These are phyloP conservation scores for Brachionus rotundiformis DNA, from an alignment of 1,140 invertebrate genomes.

Conservation along the genomic window DNA sequence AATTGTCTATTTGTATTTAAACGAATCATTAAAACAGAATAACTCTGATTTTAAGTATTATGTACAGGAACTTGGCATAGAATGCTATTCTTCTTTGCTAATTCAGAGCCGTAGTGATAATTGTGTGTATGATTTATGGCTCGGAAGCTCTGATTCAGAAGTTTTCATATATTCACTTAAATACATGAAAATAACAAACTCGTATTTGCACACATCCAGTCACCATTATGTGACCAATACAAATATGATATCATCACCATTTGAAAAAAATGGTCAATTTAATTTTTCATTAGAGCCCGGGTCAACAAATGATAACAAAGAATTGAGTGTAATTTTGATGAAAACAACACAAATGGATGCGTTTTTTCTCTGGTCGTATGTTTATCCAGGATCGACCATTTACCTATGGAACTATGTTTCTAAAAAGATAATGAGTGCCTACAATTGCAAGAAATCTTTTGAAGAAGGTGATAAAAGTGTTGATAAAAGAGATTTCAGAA, in stretches of 20 bases:
- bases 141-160: not conserved
- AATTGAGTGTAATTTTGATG: not conserved
- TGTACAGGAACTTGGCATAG: not conserved
- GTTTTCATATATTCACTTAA: conserved; percentile 18
- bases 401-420: conserved; percentile 45
- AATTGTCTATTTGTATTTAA: conserved; percentile 23
- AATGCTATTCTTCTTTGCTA: not conserved
- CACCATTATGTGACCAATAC: conserved; percentile 36
- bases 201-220: conserved; percentile 9
- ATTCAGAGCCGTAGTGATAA: conserved; percentile 1
- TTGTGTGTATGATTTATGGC: not conserved
- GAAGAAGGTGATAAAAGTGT: not conserved
- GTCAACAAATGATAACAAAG: not conserved
- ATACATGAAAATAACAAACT: conserved; percentile 2
- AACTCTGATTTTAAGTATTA: conserved; percentile 18
- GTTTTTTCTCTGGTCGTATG: conserved; percentile 51
- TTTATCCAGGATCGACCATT: conserved; percentile 36
- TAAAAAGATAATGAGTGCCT: conserved; percentile 50
- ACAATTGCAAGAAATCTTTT: conserved; percentile 33
- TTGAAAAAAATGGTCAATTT: not conserved
- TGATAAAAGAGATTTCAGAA: not conserved
- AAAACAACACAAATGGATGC: conserved; percentile 24
- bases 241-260: not conserved
- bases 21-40: not conserved
- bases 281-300: conserved; percentile 14